A percentile compares a stretch with the other conserved stretches of the same genome.
Evolutionary conservation across 2,888 invertebrate species (phyloP).

Genomic region (Mongoloraphidia duomilia): DNA sequence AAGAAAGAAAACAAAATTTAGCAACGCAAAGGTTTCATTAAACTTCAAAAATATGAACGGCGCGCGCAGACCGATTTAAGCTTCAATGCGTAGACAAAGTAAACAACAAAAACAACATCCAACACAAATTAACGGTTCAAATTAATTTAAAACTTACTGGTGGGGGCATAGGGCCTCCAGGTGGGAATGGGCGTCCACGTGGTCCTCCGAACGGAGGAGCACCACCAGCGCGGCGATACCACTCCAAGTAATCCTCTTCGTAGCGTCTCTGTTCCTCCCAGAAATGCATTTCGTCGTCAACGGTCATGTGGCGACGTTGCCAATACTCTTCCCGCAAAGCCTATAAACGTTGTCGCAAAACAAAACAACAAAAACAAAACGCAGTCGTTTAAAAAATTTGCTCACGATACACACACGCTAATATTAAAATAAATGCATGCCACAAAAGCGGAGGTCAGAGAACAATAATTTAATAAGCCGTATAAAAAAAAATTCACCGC

Average conservation of each 20-base stretch:
- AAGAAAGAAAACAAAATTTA: no score
- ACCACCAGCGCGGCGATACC: conserved; percentile 51
- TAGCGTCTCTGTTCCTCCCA: conserved; percentile 75
- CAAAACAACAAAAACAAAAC: not conserved
- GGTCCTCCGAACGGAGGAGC: conserved; percentile 35
- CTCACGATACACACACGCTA: no score
- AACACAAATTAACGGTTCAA: no score
- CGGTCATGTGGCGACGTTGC: conserved; percentile 50
- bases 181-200: conserved; percentile 27
- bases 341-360: conserved; percentile 16
- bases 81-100: no score
- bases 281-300: conserved; percentile 66
- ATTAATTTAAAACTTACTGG: conserved; percentile 24
- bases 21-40: no score
- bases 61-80: no score
- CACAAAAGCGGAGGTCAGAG: no score
- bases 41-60: no score
- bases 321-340: conserved; percentile 52
- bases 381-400: not conserved
- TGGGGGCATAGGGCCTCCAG: conserved; percentile 28
- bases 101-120: no score
- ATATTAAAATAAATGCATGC: no score
- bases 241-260: conserved; percentile 60
- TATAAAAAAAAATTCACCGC: no score
- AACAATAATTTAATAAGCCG: no score